Evolutionary conservation across 2,113 vertebrate genomes (phyloP), one percentile per base, ranked within the genome.

Genomic region (Penelope pileata): DNA sequence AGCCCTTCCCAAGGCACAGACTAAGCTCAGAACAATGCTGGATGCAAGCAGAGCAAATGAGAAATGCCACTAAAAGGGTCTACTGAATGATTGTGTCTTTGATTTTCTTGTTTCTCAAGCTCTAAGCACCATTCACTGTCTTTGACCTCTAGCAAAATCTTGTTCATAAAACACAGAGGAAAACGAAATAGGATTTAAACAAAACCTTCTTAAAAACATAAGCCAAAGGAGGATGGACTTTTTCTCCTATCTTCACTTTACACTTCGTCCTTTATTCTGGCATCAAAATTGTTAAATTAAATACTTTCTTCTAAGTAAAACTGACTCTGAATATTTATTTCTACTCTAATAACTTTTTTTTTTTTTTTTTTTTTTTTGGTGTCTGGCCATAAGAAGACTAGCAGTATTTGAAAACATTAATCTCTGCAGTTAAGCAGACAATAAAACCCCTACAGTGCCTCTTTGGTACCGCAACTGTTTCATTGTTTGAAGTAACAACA

Each of bases 161-260:
- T 91, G 17, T 54, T 88, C 56, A 34, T 63, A 86, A 77, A 79
- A 83, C 63, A 83, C 15, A 93, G 54, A 83, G 26, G 70, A 80
- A 94, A 94, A 89, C 76, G 24, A 85, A 92, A 89, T 85, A 70
- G 77, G 67, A 83, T 89, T 90, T 63, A 83, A 67, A 85, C 34
- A 83, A 81, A 92, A 91, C 73, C 78, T 81, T 92, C 80, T 92
- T 87, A 70, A 87, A 96, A 83, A 63, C 70, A 66, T 59, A 67
- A 92, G 8, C 53, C 81, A 76, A 40, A 30, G 1, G 10, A n/a
- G 48, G 62, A 81, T 27, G 27, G 42, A 84, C 47, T 91, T 94
- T 79, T 72, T 54, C 50, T 80, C 36, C 36, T 73, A 59, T 94
- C 50, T 88, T 77, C 63, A 59, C 34, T 83, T 91, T 74, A 77